Evolutionary conservation across 2,797 vertebrate species (phyloP).

Genomic region (Natrix natrix): DNA sequence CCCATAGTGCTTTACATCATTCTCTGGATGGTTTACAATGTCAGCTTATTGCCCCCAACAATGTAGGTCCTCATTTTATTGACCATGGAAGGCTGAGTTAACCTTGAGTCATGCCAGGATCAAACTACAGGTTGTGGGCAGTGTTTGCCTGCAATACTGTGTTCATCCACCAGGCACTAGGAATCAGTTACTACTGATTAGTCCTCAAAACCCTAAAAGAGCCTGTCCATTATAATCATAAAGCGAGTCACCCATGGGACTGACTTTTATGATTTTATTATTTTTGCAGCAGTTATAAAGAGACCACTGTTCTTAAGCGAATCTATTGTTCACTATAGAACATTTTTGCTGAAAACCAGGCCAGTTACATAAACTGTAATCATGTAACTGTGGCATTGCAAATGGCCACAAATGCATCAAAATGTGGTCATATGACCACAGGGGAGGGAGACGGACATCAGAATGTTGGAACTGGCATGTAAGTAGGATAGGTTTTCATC

Average conservation of each 20-base stretch:
- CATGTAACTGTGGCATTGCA: neutral
- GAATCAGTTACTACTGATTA: neutral
- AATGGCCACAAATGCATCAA: neutral
- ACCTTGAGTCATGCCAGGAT: neutral
- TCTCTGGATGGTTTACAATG: neutral
- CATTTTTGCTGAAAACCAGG: neutral
- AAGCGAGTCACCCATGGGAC: neutral
- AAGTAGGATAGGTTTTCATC: neutral
- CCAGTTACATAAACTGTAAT: neutral
- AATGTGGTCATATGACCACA: neutral
- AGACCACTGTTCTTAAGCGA: neutral
- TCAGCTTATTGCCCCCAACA: neutral
- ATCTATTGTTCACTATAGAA: neutral
- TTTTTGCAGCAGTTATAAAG: neutral
- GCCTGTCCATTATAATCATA: no score
- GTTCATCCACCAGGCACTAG: neutral
- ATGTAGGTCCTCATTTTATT: neutral
- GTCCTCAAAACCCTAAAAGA: neutral
- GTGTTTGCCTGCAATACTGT: neutral
- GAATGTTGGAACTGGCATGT: neutral
- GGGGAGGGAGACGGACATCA: neutral
- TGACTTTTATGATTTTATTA: neutral
- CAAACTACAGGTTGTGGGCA: neutral
- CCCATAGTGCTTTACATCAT: neutral
- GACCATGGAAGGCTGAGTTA: neutral